phyloP scores from a whole-genome alignment of 2,797 vertebrate species.

The Sparus aurata region DNA sequence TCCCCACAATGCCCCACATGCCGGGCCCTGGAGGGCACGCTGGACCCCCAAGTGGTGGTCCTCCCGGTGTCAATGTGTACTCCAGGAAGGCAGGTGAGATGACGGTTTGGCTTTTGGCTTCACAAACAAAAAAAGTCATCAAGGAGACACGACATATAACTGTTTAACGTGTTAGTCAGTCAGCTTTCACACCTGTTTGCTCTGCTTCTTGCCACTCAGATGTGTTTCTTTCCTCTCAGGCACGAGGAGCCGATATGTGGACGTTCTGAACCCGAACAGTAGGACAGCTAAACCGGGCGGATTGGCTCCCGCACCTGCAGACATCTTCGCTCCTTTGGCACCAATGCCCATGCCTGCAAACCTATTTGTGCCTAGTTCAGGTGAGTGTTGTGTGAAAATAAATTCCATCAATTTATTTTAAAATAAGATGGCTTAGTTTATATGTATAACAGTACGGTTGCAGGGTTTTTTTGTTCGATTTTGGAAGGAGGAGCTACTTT shows the following conservation, averaged over 20 bases:
- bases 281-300: conserved; percentile 80
- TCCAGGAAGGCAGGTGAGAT: conserved; percentile 95
- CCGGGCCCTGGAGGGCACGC: conserved; percentile 74
- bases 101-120: background rate
- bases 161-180: background rate
- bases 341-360: conserved; percentile 93
- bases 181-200: background rate
- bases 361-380: conserved; percentile 87
- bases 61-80: conserved; percentile 91
- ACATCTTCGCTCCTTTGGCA: conserved; percentile 94
- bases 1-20: conserved; percentile 87
- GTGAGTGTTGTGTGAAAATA: conserved; percentile 43
- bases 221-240: conserved; percentile 71
- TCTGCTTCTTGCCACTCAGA: background rate
- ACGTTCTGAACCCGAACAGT: conserved; percentile 90
- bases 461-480: background rate
- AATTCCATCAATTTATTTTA: background rate
- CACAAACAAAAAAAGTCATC: background rate
- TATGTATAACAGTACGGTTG: background rate
- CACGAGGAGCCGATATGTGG: conserved; percentile 92
- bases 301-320: conserved; percentile 84
- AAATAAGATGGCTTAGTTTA: background rate
- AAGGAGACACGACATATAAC: background rate
- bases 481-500: background rate
- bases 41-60: conserved; percentile 76